Evolutionary conservation across 2,113 vertebrate genomes (phyloP), one percentile per base, ranked within the genome.

Genomic region (Thryonomys swinderianus): DNA sequence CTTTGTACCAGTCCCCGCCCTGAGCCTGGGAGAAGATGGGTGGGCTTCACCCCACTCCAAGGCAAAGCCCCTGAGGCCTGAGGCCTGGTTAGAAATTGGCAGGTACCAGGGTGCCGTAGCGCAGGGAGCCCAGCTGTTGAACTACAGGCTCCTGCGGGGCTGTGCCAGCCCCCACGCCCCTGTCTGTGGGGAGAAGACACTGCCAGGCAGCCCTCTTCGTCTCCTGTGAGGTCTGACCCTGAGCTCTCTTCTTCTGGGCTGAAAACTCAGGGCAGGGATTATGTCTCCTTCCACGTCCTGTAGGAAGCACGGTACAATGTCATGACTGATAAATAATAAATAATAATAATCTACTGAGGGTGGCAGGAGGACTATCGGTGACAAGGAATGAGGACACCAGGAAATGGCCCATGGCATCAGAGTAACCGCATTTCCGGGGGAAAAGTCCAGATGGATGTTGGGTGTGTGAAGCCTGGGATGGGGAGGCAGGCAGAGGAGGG

Each of bases 251-350:
- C 67, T 92, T 84, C 83, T 91, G 61, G 93, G 93, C 94, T 90
- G 94, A 93, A 76, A 95, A 89, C 89, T 86, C 91, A 18, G 88
- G 12, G 87, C 87, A 90, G 48, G 53, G 90, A 76, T 92, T 96
- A 94, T 97, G 94, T 90, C 91, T 96, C 88, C 90, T 95, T 96
- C 94, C 94, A 95, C 95, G 94, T 92, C 93, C 93, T 82, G 97
- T 94, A 93, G 95, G 87, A 92, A 94, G 92, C 87, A 87, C 92
- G 93, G 93, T 94, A 88, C 87, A 96, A 94, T 96, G 95, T 93
- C 30, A 64, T 78, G 90, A 92, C 84, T 97, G 97, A 96, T 97
- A 96, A 97, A 97, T 97, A 97, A 97, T 97, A 97, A 97, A 97
- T 97, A 97, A 74, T 96, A 96, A 97, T 97, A 90, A 95, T 96